Conservation (phyloP, 2,797 vertebrate species). For the Xyrichtys novacula region DNA sequence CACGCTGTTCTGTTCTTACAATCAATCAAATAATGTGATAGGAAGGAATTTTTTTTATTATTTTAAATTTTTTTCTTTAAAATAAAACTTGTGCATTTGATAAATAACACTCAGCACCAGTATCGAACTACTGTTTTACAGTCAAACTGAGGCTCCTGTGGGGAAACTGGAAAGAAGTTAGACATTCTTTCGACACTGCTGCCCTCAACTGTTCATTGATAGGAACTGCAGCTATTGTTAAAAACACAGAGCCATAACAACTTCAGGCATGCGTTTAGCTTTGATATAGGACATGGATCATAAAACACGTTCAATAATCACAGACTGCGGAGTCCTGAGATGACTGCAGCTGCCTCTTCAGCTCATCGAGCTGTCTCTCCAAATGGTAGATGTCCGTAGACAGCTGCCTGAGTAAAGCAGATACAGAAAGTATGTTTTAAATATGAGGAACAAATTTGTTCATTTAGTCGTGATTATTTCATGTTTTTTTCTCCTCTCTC, state of each 20-base stretch:
- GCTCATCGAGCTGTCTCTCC: conserved; percentile 83
- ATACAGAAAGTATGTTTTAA: too few species aligned
- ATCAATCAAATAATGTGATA: not conserved
- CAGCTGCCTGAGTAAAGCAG: conserved; percentile 74
- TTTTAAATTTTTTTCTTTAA: not conserved
- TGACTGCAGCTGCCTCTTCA: conserved; percentile 77
- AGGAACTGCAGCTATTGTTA: conserved; percentile 24
- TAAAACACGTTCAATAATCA: conserved; percentile 12
- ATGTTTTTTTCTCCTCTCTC: too few species aligned
- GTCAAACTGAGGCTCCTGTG: not conserved
- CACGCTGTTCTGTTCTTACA: not conserved
- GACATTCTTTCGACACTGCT: conserved; percentile 47
- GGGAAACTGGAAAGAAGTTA: not conserved
- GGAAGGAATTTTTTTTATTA: not conserved
- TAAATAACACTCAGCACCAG: not conserved
- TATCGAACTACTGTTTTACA: not conserved
- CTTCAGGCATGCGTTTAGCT: not conserved
- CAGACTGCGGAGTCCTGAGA: conserved; percentile 13
- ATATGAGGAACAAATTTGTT: too few species aligned
- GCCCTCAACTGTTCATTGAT: conserved; percentile 57
- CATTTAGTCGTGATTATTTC: too few species aligned
- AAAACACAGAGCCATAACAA: not conserved
- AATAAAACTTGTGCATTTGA: not conserved
- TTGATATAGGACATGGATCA: not conserved
- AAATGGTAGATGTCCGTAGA: conserved; percentile 84